Evolutionary conservation across 2,797 vertebrate species (phyloP), one percentile per base, ranked within the genome.

Genomic region (Antrozous pallidus): DNA sequence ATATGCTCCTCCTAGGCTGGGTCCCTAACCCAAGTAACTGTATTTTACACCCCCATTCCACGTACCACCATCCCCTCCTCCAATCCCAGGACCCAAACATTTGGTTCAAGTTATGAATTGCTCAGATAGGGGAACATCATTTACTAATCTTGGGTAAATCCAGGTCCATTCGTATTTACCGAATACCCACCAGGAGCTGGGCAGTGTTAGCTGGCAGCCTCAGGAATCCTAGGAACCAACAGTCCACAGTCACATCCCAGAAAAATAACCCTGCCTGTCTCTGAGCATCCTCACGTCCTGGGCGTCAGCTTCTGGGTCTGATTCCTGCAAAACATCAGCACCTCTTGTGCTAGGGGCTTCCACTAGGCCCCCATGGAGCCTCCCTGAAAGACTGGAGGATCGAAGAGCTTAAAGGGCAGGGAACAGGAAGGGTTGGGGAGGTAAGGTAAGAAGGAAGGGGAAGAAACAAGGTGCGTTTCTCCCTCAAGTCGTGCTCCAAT

Each of bases 131-230:
- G 56, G 38, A 82, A 83, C 67, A 91, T 87, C n/a, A 91, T 67
- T 83, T 84, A 75, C 61, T 91, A 65, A 94, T 93, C 93, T 95
- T 38, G 3, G 91, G 26, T 63, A 92, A 97, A 91, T 51, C 45
- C 61, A 83, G n/a, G 95, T 92, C 71, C 81, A 82, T 94, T 80
- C 88, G 36, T 88, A 94, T 96, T 96, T 95, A 71, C 83, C 80
- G 90, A 88, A 77, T 4, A 16, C 22, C 86, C 91, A 58, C 87
- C 54, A 58, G 91, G 80, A 65, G 26, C 78, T 92, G 61, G 73
- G n/a, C 26, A 71, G 73, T 83, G 26, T 65, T 86, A 51, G 49
- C 49, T 28, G 80, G 83, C 73, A 90, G 74, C 92, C 87, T 70
- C 92, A 69, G 91, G 71, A 86, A 90, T 75, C 87, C 31, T n/a